phyloP scores from a whole-genome alignment of 35 echinoderm and acorn worm species.

The Apostichopus japonicus region DNA sequence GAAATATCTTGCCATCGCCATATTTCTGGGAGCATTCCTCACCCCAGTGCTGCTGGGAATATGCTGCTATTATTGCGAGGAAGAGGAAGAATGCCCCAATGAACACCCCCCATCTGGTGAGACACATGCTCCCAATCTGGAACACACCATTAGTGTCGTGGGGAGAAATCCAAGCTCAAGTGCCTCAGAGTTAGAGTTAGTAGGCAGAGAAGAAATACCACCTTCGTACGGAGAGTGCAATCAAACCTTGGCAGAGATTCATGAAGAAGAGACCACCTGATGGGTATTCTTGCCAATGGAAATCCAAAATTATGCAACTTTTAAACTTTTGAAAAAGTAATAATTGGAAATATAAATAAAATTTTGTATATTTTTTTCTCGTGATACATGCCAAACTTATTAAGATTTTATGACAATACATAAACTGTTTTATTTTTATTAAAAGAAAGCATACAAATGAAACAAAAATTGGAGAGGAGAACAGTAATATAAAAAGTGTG shows the following conservation, averaged over 20 bases:
- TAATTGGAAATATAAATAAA: too few species aligned
- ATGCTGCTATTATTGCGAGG: constrained; percentile 33
- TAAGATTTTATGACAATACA: too few species aligned
- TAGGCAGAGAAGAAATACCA: neutral
- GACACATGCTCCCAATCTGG: neutral
- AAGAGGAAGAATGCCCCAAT: neutral
- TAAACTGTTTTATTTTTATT: too few species aligned
- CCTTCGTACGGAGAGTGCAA: constrained; percentile 40
- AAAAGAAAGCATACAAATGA: too few species aligned
- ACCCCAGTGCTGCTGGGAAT: constrained; percentile 17
- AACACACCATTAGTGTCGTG: constrained; percentile 32
- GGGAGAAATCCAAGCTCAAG: constrained; percentile 15
- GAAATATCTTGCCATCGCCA: constrained; percentile 17
- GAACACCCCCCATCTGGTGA: neutral
- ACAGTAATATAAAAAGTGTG: too few species aligned
- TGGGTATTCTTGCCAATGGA: neutral
- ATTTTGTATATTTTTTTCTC: too few species aligned
- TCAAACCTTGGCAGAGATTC: neutral
- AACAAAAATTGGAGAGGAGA: too few species aligned
- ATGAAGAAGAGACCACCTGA: neutral
- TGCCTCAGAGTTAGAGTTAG: neutral
- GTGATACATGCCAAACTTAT: too few species aligned
- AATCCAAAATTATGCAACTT: too few species aligned
- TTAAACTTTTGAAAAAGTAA: too few species aligned
- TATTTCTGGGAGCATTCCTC: constrained; percentile 43